Evolutionary conservation across 2,113 vertebrate genomes (phyloP), one percentile per base, ranked within the genome.

Genomic region (Protobothrops flavoviridis): DNA sequence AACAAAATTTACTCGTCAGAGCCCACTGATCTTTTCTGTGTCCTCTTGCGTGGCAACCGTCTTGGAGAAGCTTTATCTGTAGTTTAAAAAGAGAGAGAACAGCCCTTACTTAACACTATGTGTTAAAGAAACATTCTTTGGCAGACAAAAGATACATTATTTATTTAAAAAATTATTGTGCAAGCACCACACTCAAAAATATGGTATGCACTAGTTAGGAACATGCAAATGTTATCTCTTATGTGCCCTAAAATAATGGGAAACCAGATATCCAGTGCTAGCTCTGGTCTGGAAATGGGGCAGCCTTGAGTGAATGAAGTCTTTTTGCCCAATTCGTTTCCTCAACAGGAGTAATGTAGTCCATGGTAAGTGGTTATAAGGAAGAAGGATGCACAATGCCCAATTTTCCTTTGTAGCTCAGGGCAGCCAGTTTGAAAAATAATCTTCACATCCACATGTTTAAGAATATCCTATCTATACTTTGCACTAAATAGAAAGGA

Each of bases 61-160:
- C 98, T 98, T 0, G 99, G 99, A 88, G 99, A 99, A n/a, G 99
- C 98, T 98, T 99, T 99, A 97, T 99, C 99, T 99, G 94, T 12
- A 96, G 91, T 50, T 90, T 33, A 1, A 20, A 93, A 95, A 21
- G 94, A 11, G 8, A 15, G 90, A 10, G 88, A n/a, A 55, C 53
- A 94, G 29, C 4, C 33, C 5, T 94, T 92, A 9, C 6, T 93
- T 88, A 57, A 95, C 26, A 4, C 61, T 17, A 39, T 87, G 1
- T 64, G 56, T 52, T n/a, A 24, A 56, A 90, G 61, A 87, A 74
- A 92, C 29, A 12, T 29, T 29, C 6, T 81, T 43, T 39, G 39
- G 11, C 15, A 29, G 21, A 69, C 2, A 55, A 56, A 87, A 12
- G 3, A n/a, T 0, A 50, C 0, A 26, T 3, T 57, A 5, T 93